Base-by-base conservation (phyloP, 2,113 vertebrate species). In the Tinamus guttatus region DNA sequence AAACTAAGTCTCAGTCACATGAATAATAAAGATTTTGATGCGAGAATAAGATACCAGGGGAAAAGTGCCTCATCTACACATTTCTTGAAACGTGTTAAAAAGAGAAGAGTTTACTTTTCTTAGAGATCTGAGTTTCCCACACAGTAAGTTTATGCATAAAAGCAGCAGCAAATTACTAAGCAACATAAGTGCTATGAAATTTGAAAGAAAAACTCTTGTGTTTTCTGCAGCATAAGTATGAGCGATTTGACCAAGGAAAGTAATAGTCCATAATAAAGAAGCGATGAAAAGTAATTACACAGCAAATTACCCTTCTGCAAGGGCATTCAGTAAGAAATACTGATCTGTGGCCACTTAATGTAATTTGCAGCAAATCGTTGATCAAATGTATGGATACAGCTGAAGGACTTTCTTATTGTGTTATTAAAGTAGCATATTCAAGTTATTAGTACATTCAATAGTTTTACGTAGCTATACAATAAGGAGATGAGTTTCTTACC, bases 341-440 rank as follows among this genome's bases (percentile, higher is more conserved):
- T 69, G 30, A 89, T 79, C 77, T 80, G 41, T 74, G 63, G 59
- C 67, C 54, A 83, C 67, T 87, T 94, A 81, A 91, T 67, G 62
- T 64, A 84, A 81, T 58, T 92, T 93, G 60, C 91, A 93, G 86
- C 63, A 96, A 94, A 90, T 60, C 43, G 59, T 17, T 60, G 77
- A 89, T 97, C 69, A 91, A 34, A 74, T 52, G 17, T 87, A 78
- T 86, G 87, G 91, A 86, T 80, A 34, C 11, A 78, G 70, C 34
- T 8, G 9, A 94, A 16, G 16, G 32, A 36, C 24, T 21, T 49
- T 64, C 60, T 86, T 88, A 60, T 12, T 91, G 32, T 79, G 43
- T 25, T 87, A 20, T n/a, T 78, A 14, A 60, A 86, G 81, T 21
- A 87, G 27, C 58, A n/a, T 27, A 90, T 52, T 69, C 49, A 49